These are phyloP conservation scores for Trichonephila clavipes DNA, from an alignment of 1,140 invertebrate species.

Conservation along the genomic window DNA sequence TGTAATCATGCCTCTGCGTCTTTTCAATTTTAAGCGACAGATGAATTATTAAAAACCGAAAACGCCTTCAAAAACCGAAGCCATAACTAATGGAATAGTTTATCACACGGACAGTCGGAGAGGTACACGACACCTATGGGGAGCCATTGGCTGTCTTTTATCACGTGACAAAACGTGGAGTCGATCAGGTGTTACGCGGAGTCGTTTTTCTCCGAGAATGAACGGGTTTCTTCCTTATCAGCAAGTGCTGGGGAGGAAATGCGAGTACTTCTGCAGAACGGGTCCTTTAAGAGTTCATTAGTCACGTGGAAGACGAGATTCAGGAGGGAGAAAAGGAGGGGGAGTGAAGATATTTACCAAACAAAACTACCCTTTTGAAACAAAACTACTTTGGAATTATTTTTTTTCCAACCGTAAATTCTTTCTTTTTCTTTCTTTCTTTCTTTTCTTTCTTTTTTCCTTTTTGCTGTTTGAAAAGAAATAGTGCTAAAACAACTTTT, in stretches of 20 bases:
- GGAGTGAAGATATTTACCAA: constrained; percentile 2
- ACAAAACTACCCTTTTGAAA: not conserved
- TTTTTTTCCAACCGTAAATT: not conserved
- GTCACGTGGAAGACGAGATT: not conserved
- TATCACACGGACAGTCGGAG: not conserved
- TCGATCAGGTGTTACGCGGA: constrained; percentile 10
- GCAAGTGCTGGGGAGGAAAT: not conserved
- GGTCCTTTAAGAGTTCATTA: constrained; percentile 38
- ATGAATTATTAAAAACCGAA: not conserved
- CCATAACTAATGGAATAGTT: not conserved
- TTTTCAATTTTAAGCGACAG: not conserved
- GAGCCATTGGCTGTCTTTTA: not conserved
- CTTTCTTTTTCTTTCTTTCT: no score
- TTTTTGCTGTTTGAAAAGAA: not conserved
- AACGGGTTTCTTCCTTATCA: not conserved
- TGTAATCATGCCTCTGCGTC: no score
- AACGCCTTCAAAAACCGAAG: not conserved
- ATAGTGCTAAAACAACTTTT: not conserved
- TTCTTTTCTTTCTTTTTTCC: no score
- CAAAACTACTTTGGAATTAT: not conserved
- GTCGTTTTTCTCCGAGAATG: constrained; percentile 19
- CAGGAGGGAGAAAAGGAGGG: not conserved
- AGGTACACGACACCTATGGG: not conserved
- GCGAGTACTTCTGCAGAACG: not conserved
- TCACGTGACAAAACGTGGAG: constrained; percentile 10